phyloP scores from a whole-genome alignment of 2,888 invertebrate species.

The Epinotia demarniana region DNA sequence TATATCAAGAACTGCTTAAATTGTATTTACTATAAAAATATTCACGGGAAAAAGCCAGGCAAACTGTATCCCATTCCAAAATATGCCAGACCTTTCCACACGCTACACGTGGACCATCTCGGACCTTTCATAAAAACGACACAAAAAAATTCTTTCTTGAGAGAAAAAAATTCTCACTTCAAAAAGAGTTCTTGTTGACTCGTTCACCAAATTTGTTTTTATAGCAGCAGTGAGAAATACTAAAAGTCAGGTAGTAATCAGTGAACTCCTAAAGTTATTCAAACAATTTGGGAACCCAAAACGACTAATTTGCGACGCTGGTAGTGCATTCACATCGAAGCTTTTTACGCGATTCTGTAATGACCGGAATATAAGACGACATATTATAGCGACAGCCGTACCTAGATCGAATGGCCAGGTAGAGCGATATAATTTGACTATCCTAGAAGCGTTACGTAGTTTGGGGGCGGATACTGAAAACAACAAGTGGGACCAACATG shows the following conservation, averaged over 20 bases:
- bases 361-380: not conserved
- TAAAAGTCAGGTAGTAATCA: constrained; percentile 45
- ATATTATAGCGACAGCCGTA: constrained; percentile 45
- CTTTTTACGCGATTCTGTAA: no score
- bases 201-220: constrained; percentile 57
- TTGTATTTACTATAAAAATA: constrained; percentile 52
- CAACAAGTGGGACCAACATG: constrained; percentile 48
- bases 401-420: no score
- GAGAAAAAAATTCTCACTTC: no score
- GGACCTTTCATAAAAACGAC: constrained; percentile 25
- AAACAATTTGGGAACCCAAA: constrained; percentile 51
- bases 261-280: constrained; percentile 49
- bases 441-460: constrained; percentile 48
- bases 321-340: constrained; percentile 25
- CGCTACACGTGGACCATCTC: constrained; percentile 45
- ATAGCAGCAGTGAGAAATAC: constrained; percentile 50
- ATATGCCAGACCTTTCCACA: constrained; percentile 45
- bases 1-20: constrained; percentile 26
- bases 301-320: constrained; percentile 50
- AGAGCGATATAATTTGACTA: constrained; percentile 14
- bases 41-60: constrained; percentile 26
- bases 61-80: constrained; percentile 31
- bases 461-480: constrained; percentile 49
- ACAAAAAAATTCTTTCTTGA: constrained; percentile 49
- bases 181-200: constrained; percentile 53